A percentile compares a stretch with the other conserved stretches of the same genome.
Conservation (phyloP, 2,113 vertebrate genomes). For the Falcunculus frontatus region DNA sequence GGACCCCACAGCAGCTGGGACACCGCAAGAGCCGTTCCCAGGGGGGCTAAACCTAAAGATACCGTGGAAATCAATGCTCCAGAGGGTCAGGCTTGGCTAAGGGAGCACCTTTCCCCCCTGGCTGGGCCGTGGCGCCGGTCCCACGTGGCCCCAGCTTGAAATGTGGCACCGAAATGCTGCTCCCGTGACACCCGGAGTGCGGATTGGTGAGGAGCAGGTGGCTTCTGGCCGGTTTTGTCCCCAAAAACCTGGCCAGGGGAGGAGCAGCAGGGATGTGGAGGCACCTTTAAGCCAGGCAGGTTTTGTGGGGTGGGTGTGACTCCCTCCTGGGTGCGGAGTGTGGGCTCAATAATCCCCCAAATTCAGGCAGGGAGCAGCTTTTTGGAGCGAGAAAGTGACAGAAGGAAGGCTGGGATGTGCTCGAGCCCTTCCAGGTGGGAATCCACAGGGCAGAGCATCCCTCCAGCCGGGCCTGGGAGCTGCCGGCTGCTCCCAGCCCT, state of each 20-base stretch:
- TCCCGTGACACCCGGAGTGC: accelerated
- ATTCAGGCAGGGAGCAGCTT: accelerated
- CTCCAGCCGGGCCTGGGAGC: background rate
- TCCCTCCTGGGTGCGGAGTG: background rate
- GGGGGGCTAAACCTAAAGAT: accelerated
- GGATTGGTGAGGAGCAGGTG: background rate
- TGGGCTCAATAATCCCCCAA: no score
- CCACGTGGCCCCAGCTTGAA: accelerated
- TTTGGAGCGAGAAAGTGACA: background rate
- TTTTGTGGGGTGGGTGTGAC: background rate
- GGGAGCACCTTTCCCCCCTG: background rate
- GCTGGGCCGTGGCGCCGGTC: accelerated
- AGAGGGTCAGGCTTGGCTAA: accelerated
- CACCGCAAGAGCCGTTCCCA: background rate
- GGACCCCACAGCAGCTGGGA: background rate
- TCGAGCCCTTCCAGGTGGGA: background rate
- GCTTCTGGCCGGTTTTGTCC: background rate
- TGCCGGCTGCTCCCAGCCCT: background rate
- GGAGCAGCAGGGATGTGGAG: accelerated
- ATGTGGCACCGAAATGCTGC: accelerated
- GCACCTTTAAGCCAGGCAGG: background rate
- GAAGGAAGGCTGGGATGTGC: background rate
- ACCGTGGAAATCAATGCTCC: accelerated
- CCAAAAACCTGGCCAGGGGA: background rate
- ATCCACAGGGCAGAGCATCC: background rate